Evolutionary conservation across 2,888 invertebrate genomes (phyloP), one percentile per base, ranked within the genome.

Genomic region (Aphidoletes aphidimyza): DNA sequence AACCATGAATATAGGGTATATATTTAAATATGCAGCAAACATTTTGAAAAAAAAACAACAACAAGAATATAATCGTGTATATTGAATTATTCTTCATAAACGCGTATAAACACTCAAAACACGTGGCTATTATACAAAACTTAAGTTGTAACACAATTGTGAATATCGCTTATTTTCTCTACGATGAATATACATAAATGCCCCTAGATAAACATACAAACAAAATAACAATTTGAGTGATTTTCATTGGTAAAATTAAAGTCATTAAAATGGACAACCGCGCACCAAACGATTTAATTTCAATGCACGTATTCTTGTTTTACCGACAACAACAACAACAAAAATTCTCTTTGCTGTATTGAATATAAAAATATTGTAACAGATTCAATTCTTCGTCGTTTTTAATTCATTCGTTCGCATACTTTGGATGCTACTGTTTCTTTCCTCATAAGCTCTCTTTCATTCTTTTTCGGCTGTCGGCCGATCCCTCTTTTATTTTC

Each of bases 281-380:
- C 6, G 37, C 22, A 37, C 0, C 1, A 22, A 81, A 19, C 37
- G 37, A n/a, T 81, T 81, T 37, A 22, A 2, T 81, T 81, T 81
- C 81, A 81, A 8, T 81, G 81, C 81, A 81, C 81, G 81, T 81
- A 81, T 22, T 81, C 81, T 81, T 37, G 69, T 81, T 36, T 81
- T 37, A 37, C 37, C 81, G 22, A n/a, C 81, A 81, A 39, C 5
- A 39, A 39, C 5, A 39, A 39, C 39, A 39, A 39, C 39, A 39
- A 39, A 39, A 39, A 54, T 22, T 81, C 37, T 37, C 19, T 81
- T 37, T 81, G 81, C 81, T 5, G 81, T 37, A 37, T 81, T 81
- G 81, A 81, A 81, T 81, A 81, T 37, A 81, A 37, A 81, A 81
- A 81, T 81, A 37, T 36, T 37, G 81, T 81, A n/a, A 81, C 81